These are phyloP conservation scores for Sturmia bella DNA, from an alignment of 2,888 invertebrate species.

Conservation along the genomic window DNA sequence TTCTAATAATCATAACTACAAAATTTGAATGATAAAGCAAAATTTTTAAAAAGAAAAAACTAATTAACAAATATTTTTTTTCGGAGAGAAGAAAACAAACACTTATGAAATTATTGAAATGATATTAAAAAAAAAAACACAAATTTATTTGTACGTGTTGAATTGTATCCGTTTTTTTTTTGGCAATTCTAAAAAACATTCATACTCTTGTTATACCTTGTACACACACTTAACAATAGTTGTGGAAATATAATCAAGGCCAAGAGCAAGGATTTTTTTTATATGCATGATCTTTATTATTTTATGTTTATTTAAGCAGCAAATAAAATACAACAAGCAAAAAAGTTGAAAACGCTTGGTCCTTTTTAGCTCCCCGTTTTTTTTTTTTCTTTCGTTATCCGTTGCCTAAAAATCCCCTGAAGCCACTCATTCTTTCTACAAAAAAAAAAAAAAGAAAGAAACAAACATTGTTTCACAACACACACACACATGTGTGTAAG, in stretches of 20 bases:
- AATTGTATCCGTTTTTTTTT: constrained; percentile 45
- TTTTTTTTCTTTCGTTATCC: no score
- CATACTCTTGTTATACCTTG: constrained; percentile 12
- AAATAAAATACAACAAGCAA: constrained; percentile 42
- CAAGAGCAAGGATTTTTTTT: constrained; percentile 65
- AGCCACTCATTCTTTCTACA: constrained; percentile 35
- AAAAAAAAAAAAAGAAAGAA: no score
- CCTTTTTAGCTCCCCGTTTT: constrained; percentile 57
- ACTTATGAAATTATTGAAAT: constrained; percentile 28
- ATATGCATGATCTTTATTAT: constrained; percentile 42
- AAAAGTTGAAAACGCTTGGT: constrained; percentile 38
- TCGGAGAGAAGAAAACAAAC: neutral
- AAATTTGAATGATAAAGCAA: constrained; percentile 37
- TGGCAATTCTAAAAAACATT: neutral
- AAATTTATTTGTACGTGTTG: constrained; percentile 16
- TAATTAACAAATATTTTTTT: constrained; percentile 46
- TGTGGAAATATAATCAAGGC: constrained; percentile 62
- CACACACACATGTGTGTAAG: constrained; percentile 21
- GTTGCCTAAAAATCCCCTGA: constrained; percentile 45
- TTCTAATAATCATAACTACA: constrained; percentile 32
- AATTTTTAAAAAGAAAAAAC: constrained; percentile 27
- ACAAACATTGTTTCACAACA: constrained; percentile 14
- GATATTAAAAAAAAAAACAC: constrained; percentile 25
- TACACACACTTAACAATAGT: constrained; percentile 34
- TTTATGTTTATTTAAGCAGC: constrained; percentile 55